Base-by-base conservation (phyloP, 2,113 vertebrate genomes). In the Callipepla squamata region DNA sequence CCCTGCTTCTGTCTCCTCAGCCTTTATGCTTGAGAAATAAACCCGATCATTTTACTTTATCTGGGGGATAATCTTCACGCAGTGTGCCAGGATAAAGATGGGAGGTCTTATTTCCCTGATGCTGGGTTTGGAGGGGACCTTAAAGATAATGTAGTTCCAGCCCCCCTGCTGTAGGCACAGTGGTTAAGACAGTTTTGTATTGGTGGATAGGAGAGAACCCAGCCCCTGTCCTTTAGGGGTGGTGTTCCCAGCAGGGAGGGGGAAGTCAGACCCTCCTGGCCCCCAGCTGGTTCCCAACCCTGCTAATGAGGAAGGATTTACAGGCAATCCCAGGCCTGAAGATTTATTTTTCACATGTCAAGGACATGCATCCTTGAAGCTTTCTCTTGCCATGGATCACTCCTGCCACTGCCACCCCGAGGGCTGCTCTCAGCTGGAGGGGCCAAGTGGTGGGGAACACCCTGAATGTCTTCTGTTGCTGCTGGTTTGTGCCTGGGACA, bases 11-110 rank as follows among this genome's bases (percentile, higher is more conserved):
- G 85, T 85, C 85, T 62, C 80, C 62, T 87, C 53, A 63, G 66
- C 69, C 68, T 75, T 72, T 70, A 47, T 73, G 53, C 68, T 69
- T 11, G 78, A 89, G 65, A 83, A 85, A 85, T 47, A 95, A 87
- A 94, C 76, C 88, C 38, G n/a, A 8, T 93, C 68, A 72, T 96
- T 93, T 91, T 83, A 58, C 85, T 93, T 96, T 91, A 94, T 94
- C 92, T 61, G 0, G 34, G 85, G 87, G 73, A 96, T 87, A 95
- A 94, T 92, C 44, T 91, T 74, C 76, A 38, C 5, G 7, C 61
- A 90, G 76, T 3, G 57, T 93, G 65, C 89, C 82, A 20, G 89
- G 85, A 90, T 89, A 83, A 83, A 78, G 81, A 80, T 36, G 72
- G 72, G 93, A 76, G 89, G 87, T 89, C 92, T 75, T 90, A 32